Base-by-base conservation (phyloP, 2,797 vertebrate species). In the Acrossocheilus fasciatus region DNA sequence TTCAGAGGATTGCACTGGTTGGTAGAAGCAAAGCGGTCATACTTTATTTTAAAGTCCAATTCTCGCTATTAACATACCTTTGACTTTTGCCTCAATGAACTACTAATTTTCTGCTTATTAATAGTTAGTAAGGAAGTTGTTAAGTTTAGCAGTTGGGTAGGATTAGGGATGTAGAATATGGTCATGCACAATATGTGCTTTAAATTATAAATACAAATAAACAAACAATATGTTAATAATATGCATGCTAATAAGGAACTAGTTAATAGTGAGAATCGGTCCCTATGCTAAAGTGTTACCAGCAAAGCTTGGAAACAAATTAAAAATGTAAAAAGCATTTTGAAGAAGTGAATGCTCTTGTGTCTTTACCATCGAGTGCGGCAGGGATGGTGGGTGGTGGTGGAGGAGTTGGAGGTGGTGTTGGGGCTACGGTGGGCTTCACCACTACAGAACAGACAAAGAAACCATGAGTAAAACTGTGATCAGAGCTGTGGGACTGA, bases 361-460 rank as follows among this genome's bases (percentile, higher is more conserved):
- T 23, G 20, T 88, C 89, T 96, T 95, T 95, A 99, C 98, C 98
- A 62, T 99, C 98, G 1, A 97, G 93, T n/a, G 98, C 96, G 73
- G 96, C 95, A 62, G 98, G 98, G 57, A 99, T 97, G 11, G 97
- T 97, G 20, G 95, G 96, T 79, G 97, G 97, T 12, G 97, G 92
- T 80, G 98, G 97, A 82, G 97, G 97, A 0, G 97, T 94, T 47
- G 98, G 98, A 2, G 98, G 97, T 74, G 92, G 91, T 0, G 98
- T 99, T 30, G 98, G 97, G 52, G 96, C 91, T 86, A 96, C 96
- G 1, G 98, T 99, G 90, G 98, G 97, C 90, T 98, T 98, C 85
- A 98, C 90, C 87, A 98, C 98, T 99, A 39, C 15, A 74, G 17
- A 86, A 76, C 68, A 73, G 15, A 73, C 2, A 47, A 79, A 59